Base-by-base conservation (phyloP, 2,888 invertebrate species). In the Odontothrips loti region DNA sequence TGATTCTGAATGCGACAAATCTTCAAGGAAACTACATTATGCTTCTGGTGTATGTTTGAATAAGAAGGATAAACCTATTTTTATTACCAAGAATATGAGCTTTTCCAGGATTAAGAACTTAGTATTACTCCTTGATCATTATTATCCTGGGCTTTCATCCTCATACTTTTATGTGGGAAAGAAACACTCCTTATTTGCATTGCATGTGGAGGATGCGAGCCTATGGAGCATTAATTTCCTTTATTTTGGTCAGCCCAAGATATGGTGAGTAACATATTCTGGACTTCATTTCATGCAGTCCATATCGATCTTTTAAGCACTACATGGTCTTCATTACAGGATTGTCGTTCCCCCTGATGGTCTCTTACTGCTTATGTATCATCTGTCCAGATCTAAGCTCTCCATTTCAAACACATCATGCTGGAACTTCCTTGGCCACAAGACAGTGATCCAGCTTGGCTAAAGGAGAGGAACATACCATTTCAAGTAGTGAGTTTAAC, bases 371-470 rank as follows among this genome's bases (percentile, higher is more conserved):
- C 63, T 63, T 10, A 63, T 63, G 63, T 63, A 63, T 20, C 63
- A 63, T 63, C 20, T 63, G 20, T 63, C 63, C 10, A 63, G 20
- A 20, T 15, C 15, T 20, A 63, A 20, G 6, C 63, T 63, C 63
- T 63, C 63, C 63, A 63, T 63, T 11, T 11, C 15, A 63, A 63
- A 63, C 20, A 63, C 63, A 11, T 63, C 63, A 6, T 63, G 63
- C 63, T 63, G 63, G 63, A 63, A 63, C 20, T 63, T 63, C 20
- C 63, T 63, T 63, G 63, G 63, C 6, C 63, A 63, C 63, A 63
- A 63, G 20, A 63, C 11, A 17, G 63, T 20, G 15, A 11, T 20
- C 63, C 63, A 63, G 10, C 20, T 11, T 63, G 63, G 63, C 63
- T 63, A 20, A 10, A 63, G 63, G 20, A 20, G 6, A 63, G 63